These are phyloP conservation scores for Labia minor DNA, from an alignment of 2,888 invertebrate genomes.

Conservation along the genomic window DNA sequence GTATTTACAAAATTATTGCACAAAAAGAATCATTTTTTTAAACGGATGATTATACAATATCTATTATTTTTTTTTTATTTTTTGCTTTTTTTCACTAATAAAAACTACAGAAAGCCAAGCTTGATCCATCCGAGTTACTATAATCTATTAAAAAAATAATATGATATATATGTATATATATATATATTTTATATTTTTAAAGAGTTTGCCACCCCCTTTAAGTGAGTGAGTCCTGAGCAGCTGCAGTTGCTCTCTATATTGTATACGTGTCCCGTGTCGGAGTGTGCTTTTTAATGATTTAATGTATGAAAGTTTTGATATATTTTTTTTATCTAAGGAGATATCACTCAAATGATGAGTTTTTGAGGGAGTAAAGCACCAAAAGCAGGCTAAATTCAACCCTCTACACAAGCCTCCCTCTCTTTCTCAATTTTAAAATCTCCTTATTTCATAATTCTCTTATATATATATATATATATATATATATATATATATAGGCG, in stretches of 20 bases:
- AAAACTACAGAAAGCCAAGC: neutral
- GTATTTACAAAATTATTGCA: conserved; percentile 1
- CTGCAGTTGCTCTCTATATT: neutral
- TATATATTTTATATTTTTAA: neutral
- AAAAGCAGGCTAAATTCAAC: conserved; percentile 13
- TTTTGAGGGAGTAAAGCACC: neutral
- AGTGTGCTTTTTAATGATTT: neutral
- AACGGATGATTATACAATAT: neutral
- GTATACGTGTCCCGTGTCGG: conserved; percentile 1
- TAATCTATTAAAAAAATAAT: neutral
- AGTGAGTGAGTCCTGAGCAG: neutral
- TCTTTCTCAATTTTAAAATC: neutral
- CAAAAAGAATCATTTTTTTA: too few relatives aligned
- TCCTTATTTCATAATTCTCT: neutral
- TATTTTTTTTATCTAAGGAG: neutral
- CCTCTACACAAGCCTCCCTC: conserved; percentile 8
- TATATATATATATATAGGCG: neutral
- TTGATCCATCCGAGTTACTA: neutral
- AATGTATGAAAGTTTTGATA: neutral
- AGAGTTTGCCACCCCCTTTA: neutral
- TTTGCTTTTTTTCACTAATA: neutral
- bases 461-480: neutral
- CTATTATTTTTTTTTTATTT: neutral
- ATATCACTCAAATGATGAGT: neutral
- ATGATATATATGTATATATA: too few relatives aligned